phyloP scores from a whole-genome alignment of 2,888 invertebrate species.

The Willowsia nigromaculata region DNA sequence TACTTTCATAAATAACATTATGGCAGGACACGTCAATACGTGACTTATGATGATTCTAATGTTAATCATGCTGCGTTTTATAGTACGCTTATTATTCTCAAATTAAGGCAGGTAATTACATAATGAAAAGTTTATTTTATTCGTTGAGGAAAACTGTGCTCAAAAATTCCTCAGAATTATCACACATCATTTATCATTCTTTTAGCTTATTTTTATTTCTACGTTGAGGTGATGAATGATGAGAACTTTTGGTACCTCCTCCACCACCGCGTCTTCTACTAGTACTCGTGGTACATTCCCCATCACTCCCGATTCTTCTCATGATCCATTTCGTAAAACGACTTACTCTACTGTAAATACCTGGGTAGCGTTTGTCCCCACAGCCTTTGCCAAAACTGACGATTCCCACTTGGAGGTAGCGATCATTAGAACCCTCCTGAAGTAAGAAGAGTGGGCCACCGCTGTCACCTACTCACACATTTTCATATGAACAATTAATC shows the following conservation, averaged over 20 bases:
- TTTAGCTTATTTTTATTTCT: too few species aligned
- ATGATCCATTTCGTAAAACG: slow-evolving; percentile 70
- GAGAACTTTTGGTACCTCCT: background rate
- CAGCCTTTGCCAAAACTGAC: slow-evolving; percentile 70
- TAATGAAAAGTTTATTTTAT: slow-evolving; percentile 37
- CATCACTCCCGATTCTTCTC: slow-evolving; percentile 45
- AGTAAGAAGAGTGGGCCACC: slow-evolving; percentile 61
- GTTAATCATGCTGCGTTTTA: background rate
- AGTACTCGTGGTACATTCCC: background rate
- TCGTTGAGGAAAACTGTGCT: background rate
- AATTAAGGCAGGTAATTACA: slow-evolving; percentile 15
- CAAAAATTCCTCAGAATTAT: slow-evolving; percentile 49
- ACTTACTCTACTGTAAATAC: slow-evolving; percentile 67
- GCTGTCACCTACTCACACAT: slow-evolving; percentile 45
- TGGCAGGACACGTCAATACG: slow-evolving; percentile 17
- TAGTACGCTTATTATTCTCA: background rate
- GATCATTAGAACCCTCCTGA: slow-evolving; percentile 36
- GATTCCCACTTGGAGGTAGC: slow-evolving; percentile 66
- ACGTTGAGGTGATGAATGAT: background rate
- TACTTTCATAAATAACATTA: too few species aligned
- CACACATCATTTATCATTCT: slow-evolving; percentile 58
- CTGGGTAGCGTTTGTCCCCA: slow-evolving; percentile 66
- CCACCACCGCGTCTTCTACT: slow-evolving; percentile 9
- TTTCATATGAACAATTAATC: background rate
- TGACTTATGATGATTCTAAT: slow-evolving; percentile 32